phyloP scores from a whole-genome alignment of 2,797 vertebrate species.

The Lycodopsis pacificus region DNA sequence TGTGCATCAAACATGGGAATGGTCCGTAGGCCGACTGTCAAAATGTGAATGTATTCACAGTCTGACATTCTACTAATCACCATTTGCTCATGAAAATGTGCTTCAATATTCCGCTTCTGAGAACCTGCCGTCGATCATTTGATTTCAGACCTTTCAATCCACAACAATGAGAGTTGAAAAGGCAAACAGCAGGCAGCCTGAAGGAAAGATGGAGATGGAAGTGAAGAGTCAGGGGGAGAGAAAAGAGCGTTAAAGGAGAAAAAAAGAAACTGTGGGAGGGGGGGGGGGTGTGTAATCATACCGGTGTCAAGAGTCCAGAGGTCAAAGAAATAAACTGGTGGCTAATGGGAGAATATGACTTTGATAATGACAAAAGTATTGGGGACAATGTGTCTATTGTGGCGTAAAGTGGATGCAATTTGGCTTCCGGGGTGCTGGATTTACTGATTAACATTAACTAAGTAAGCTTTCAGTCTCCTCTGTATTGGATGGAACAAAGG shows the following conservation, averaged over 20 bases:
- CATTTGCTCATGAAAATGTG: not conserved
- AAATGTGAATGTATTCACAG: not conserved
- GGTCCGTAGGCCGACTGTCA: not conserved
- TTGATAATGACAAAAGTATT: slow-evolving; percentile 53
- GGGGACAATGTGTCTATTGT: slow-evolving; percentile 63
- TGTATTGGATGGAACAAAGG: slow-evolving; percentile 46
- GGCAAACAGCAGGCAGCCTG: not conserved
- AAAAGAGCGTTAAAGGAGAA: slow-evolving; percentile 12
- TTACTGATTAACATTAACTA: slow-evolving; percentile 55
- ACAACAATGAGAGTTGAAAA: slow-evolving; percentile 10
- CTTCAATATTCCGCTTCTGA: slow-evolving; percentile 41
- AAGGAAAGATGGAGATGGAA: slow-evolving; percentile 8
- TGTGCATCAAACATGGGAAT: not conserved
- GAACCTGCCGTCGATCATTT: slow-evolving; percentile 41
- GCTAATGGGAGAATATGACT: slow-evolving; percentile 58
- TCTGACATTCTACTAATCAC: slow-evolving; percentile 8
- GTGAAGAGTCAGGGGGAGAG: not conserved
- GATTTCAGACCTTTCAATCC: slow-evolving; percentile 50
- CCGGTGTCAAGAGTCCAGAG: slow-evolving; percentile 38
- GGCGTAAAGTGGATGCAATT: slow-evolving; percentile 50
- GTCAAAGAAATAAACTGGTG: slow-evolving; percentile 55
- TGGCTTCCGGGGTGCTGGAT: slow-evolving; percentile 48
- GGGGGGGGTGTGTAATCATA: slow-evolving; percentile 38
- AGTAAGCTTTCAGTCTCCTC: slow-evolving; percentile 37
- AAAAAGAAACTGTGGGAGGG: slow-evolving; percentile 2